Base-by-base conservation (phyloP, 2,888 invertebrate species). In the Nemurella pictetii region DNA sequence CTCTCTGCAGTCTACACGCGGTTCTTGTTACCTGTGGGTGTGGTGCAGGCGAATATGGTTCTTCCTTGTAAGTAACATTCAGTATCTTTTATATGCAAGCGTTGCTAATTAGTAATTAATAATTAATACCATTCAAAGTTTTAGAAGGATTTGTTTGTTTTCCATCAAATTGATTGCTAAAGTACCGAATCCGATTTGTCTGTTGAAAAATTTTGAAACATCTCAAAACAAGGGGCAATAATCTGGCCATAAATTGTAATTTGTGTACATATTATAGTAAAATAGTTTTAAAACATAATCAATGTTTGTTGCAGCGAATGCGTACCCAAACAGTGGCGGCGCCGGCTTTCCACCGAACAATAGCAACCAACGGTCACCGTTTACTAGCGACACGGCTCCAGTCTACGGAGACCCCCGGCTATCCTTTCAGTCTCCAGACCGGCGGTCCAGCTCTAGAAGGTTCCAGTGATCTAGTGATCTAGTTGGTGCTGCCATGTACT, bases 371-470 rank as follows among this genome's bases (percentile, higher is more conserved):
- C 26, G 82, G 20, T 82, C 82, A 12, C 72, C 82, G 28, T 82
- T 72, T 20, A 28, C 27, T 1, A 30, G n/a, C 12, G 30, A 55
- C 72, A 55, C 27, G 3, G 9, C 36, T 15, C 78, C 83, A 20
- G 77, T 83, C 28, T 85, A 85, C 78, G 85, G 85, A 25, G 80
- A 78, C 30, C 83, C 85, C 5, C 35, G 72, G 75, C 75, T 85
- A 29, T 85, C 82, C 15, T 85, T 78, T 25, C 85, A 85, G 36
- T 27, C 85, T 0, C 73, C 83, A 28, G 83, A 77, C 0, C 78
- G 29, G 28, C 78, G 78, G 7, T 30, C n/a, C 20, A 28, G 29
- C 78, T 27, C 9, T n/a, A 15, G 30, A 0, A 29, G 29, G 28
- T 78, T 2, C 75, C 26, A 75, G 9, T 75, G 75, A 75, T 2